phyloP scores from a whole-genome alignment of 2,113 vertebrate genomes.

The Tenebrosternarchus preto region DNA sequence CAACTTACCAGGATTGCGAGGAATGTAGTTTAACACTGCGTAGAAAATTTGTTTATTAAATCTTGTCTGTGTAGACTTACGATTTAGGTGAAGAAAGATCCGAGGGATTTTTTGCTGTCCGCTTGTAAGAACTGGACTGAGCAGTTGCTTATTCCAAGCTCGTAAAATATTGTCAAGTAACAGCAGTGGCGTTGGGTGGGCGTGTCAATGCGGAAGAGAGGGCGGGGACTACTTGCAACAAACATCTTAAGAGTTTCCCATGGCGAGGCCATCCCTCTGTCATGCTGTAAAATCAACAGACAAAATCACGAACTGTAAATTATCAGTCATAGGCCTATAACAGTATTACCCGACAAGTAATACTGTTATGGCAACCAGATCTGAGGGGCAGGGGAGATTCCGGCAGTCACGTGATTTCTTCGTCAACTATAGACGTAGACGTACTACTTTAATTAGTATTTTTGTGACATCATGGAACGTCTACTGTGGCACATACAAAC shows the following conservation, averaged over 20 bases:
- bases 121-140: not conserved
- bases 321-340: no score
- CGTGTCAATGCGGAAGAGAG: not conserved
- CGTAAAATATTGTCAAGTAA: no score
- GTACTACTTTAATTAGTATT: not conserved
- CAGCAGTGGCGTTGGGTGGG: not conserved
- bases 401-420: not conserved
- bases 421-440: not conserved
- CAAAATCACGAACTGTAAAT: no score
- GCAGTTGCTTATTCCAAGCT: not conserved
- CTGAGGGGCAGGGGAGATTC: conserved; percentile 7
- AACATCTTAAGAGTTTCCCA: no score
- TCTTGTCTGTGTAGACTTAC: not conserved
- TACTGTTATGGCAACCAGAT: not conserved
- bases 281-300: no score
- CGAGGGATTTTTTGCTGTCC: not conserved
- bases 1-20: not conserved
- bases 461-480: not conserved
- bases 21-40: not conserved
- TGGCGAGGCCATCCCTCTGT: no score
- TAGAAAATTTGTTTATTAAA: not conserved
- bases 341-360: no score
- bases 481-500: not conserved
- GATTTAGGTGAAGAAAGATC: not conserved
- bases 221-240: not conserved